phyloP scores from a whole-genome alignment of 2,888 invertebrate genomes.

The Cerastis rubricosa region DNA sequence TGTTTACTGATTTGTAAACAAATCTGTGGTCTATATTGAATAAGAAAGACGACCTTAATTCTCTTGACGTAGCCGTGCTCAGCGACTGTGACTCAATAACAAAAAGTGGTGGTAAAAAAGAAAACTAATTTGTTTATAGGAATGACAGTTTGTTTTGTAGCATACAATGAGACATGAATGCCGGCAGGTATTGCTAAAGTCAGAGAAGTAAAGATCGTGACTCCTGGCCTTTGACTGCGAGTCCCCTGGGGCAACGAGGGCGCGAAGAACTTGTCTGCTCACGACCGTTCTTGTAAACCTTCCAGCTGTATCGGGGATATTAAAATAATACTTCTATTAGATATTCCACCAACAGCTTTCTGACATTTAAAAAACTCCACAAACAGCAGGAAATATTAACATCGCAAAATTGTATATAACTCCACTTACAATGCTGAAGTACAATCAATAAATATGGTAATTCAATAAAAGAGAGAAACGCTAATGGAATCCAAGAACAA shows the following conservation, averaged over 20 bases:
- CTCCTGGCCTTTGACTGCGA: constrained; percentile 78
- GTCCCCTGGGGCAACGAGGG: constrained; percentile 71
- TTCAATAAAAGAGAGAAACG: constrained; percentile 57
- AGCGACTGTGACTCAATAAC: constrained; percentile 56
- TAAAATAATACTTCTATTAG: constrained; percentile 8
- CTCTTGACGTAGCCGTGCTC: constrained; percentile 54
- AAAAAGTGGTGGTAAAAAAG: constrained; percentile 57
- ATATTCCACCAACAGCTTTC: constrained; percentile 20
- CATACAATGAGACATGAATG: constrained; percentile 67
- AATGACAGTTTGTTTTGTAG: constrained; percentile 54
- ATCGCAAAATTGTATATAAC: constrained; percentile 39
- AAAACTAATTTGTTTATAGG: constrained; percentile 61
- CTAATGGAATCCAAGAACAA: constrained; percentile 57
- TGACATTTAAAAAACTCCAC: constrained; percentile 8
- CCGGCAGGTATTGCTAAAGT: constrained; percentile 69
- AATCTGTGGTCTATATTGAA: constrained; percentile 53
- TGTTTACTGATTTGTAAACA: constrained; percentile 60
- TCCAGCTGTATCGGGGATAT: constrained; percentile 32
- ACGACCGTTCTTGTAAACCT: constrained; percentile 68
- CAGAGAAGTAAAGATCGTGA: constrained; percentile 77
- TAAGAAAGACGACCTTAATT: constrained; percentile 64
- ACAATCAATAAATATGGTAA: constrained; percentile 48
- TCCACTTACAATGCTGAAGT: constrained; percentile 24
- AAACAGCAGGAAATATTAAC: constrained; percentile 10
- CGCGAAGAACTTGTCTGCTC: constrained; percentile 75